These are phyloP conservation scores for Caprella mutica DNA, from an alignment of 2,888 invertebrate species.

Conservation along the genomic window DNA sequence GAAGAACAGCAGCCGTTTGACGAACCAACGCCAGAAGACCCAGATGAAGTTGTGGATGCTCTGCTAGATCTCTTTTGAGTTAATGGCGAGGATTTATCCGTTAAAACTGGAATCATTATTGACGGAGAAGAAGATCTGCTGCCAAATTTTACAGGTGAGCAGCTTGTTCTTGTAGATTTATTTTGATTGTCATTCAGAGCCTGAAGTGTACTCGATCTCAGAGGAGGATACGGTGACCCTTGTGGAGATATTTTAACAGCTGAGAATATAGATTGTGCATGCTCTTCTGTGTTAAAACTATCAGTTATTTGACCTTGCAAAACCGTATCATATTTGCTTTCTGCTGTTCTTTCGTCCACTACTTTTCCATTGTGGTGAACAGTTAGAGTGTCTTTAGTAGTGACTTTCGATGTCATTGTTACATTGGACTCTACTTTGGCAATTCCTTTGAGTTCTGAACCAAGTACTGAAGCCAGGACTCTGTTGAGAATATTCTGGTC, in stretches of 20 bases:
- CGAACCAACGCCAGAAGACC: constrained; percentile 9
- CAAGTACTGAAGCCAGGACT: constrained; percentile 27
- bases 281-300: not conserved
- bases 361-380: constrained; percentile 25
- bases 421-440: constrained; percentile 23
- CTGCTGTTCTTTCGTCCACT: constrained; percentile 22
- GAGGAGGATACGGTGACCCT: not conserved
- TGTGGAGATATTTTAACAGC: not conserved
- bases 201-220: not conserved
- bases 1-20: constrained; percentile 3
- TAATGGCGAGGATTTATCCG: constrained; percentile 4
- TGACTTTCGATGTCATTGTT: constrained; percentile 25
- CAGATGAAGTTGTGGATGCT: constrained; percentile 5
- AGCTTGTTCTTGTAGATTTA: constrained; percentile 12
- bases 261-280: constrained; percentile 8
- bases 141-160: constrained; percentile 6
- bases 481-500: constrained; percentile 27
- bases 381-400: constrained; percentile 29
- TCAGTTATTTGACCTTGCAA: constrained; percentile 6
- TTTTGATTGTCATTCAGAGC: too few species aligned
- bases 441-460: constrained; percentile 15
- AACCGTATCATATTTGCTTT: constrained; percentile 13
- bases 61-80: not conserved
- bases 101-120: too few species aligned
- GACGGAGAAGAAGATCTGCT: constrained; percentile 11